Conservation (phyloP, 2,888 invertebrate genomes). For the Ferdinandea cuprea region DNA sequence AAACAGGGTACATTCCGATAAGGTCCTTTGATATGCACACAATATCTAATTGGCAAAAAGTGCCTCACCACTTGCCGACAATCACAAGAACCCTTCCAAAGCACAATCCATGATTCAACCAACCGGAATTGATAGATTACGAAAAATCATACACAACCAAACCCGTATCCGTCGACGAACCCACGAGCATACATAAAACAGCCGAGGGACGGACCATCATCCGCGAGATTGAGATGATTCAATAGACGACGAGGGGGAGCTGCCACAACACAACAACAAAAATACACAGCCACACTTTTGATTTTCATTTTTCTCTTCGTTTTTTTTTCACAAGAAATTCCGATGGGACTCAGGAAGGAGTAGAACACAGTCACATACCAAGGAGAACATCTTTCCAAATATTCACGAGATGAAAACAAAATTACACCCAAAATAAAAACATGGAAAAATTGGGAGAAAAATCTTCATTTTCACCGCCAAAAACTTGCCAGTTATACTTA, state of each 20-base stretch:
- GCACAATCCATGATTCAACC: slow-evolving; percentile 38
- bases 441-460: not conserved
- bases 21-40: slow-evolving; percentile 20
- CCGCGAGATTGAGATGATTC: slow-evolving; percentile 32
- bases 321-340: slow-evolving; percentile 55
- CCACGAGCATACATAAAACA: slow-evolving; percentile 43
- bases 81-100: slow-evolving; percentile 7
- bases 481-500: slow-evolving; percentile 2
- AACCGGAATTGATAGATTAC: slow-evolving; percentile 63
- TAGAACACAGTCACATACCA: slow-evolving; percentile 40
- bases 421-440: not conserved
- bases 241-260: slow-evolving; percentile 28
- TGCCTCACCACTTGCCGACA: slow-evolving; percentile 22
- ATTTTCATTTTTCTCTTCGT: too few species aligned
- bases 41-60: slow-evolving; percentile 30
- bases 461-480: slow-evolving; percentile 18
- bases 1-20: slow-evolving; percentile 24
- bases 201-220: slow-evolving; percentile 20
- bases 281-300: slow-evolving; percentile 43
- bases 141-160: slow-evolving; percentile 27
- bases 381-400: slow-evolving; percentile 24
- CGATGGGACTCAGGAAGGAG: slow-evolving; percentile 47
- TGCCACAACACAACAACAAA: not conserved
- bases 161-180: slow-evolving; percentile 16
- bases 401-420: slow-evolving; percentile 29